phyloP scores from a whole-genome alignment of 2,113 vertebrate genomes.

The Vireo altiloquus region DNA sequence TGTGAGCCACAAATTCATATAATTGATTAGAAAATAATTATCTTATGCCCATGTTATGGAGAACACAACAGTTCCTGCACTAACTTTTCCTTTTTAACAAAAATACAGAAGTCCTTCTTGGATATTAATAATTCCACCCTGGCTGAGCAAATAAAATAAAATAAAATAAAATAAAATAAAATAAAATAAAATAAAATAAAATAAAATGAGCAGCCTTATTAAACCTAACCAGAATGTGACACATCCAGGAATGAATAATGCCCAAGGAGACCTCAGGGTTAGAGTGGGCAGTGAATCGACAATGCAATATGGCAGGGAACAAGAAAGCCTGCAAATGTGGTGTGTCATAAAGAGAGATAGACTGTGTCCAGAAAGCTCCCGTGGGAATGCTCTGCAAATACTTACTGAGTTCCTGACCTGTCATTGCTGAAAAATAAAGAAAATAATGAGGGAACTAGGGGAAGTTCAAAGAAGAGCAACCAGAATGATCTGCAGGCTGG shows the following conservation, averaged over 20 bases:
- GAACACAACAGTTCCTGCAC: neutral
- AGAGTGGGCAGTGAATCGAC: slow-evolving; percentile 33
- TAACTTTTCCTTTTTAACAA: neutral
- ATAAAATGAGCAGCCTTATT: neutral
- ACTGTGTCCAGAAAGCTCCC: neutral
- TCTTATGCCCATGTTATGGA: neutral
- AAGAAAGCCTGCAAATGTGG: slow-evolving; percentile 7
- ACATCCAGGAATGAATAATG: neutral
- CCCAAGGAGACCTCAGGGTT: slow-evolving; percentile 48
- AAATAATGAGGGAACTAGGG: neutral
- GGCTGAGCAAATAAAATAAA: neutral
- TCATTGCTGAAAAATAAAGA: neutral
- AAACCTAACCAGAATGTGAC: neutral
- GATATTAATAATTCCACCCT: neutral
- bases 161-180: neutral
- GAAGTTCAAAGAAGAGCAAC: slow-evolving; percentile 16
- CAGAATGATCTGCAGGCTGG: neutral
- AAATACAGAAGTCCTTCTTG: neutral
- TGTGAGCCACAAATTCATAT: neutral
- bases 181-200: neutral
- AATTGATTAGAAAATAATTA: neutral
- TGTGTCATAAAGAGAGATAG: slow-evolving; percentile 4
- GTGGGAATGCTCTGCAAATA: neutral
- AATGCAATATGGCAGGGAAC: slow-evolving; percentile 15
- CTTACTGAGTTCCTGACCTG: neutral